Percentiles rank a stretch among this genome's conserved stretches.
phyloP scores from a whole-genome alignment of 2,888 invertebrate genomes.

The Melitaea athalia region DNA sequence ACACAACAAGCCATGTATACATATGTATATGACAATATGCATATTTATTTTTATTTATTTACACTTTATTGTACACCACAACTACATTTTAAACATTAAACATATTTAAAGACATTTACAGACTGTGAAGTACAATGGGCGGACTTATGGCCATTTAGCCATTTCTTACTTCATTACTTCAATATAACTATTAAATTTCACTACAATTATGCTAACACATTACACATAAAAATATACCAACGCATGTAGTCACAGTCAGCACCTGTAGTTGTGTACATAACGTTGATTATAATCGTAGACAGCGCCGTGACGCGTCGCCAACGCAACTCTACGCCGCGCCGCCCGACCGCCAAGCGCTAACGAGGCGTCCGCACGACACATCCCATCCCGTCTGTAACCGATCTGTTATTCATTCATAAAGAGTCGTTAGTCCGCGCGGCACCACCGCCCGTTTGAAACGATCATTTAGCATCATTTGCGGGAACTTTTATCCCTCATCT shows the following conservation, averaged over 20 bases:
- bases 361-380: constrained; percentile 47
- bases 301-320: constrained; percentile 2
- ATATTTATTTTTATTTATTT: too few relatives aligned
- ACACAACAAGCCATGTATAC: too few relatives aligned
- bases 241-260: neutral
- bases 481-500: constrained; percentile 74
- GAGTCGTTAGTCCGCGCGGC: constrained; percentile 43
- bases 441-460: constrained; percentile 56
- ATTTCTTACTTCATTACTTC: too few relatives aligned
- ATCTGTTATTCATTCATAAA: constrained; percentile 52
- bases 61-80: too few relatives aligned
- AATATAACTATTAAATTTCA: too few relatives aligned
- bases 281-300: neutral
- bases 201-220: too few relatives aligned
- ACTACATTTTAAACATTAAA: too few relatives aligned
- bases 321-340: constrained; percentile 35
- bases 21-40: too few relatives aligned
- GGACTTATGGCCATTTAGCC: too few relatives aligned
- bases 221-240: too few relatives aligned
- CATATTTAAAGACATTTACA: too few relatives aligned
- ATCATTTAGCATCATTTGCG: constrained; percentile 77
- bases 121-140: too few relatives aligned
- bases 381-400: constrained; percentile 48
- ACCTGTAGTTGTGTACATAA: neutral
- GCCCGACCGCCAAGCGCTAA: constrained; percentile 43